A percentile compares a stretch with the other conserved stretches of the same genome.
Conservation (phyloP, 1,140 invertebrate genomes). For the Drosophila arizonae region DNA sequence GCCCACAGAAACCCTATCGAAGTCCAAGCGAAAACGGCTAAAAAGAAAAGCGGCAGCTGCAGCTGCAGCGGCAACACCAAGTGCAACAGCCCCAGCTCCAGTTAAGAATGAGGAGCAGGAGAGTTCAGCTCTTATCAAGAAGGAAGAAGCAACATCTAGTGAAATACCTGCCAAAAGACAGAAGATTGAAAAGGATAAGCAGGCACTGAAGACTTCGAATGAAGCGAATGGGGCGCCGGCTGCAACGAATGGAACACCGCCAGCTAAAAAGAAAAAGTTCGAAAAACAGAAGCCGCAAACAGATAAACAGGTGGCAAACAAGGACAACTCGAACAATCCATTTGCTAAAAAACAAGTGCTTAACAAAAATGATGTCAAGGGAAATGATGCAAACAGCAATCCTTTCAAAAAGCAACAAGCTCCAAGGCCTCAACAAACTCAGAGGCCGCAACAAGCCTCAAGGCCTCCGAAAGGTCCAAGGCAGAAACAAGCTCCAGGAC, state of each 20-base stretch:
- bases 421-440: background rate
- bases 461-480: background rate
- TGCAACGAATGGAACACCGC: background rate
- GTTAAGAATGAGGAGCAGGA: conserved; percentile 1
- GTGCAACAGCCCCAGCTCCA: background rate
- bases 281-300: background rate
- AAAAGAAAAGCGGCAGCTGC: conserved; percentile 66
- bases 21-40: conserved; percentile 65
- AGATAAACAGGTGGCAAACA: background rate
- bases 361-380: conserved; percentile 15
- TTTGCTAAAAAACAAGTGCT: conserved; percentile 25
- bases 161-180: conserved; percentile 8
- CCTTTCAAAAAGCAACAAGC: conserved; percentile 37
- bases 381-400: conserved; percentile 1
- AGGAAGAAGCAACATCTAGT: background rate
- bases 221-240: background rate
- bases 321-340: conserved; percentile 19
- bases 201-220: background rate
- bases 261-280: conserved; percentile 1
- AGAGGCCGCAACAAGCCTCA: conserved; percentile 1
- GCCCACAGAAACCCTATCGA: conserved; percentile 45
- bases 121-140: background rate
- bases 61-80: conserved; percentile 18
- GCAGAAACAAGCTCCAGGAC: conserved; percentile 2
- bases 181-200: background rate